Base-by-base conservation (phyloP, 2,888 invertebrate genomes). In the Euspilapteryx auroguttella region DNA sequence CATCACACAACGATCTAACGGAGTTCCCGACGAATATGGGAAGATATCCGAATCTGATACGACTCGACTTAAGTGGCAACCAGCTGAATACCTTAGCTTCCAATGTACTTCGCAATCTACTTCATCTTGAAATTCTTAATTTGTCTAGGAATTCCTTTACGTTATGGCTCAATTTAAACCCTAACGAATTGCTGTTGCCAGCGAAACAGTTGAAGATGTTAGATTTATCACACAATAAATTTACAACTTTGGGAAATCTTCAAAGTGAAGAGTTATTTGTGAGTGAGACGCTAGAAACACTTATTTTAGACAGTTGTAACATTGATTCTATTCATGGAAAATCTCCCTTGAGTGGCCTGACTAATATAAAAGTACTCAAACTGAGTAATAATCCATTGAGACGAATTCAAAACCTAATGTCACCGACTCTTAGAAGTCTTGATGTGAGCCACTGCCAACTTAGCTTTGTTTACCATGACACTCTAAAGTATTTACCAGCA, bases 191-290 rank as follows among this genome's bases (percentile, higher is more conserved):
- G 2, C 59, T 82, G 13, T 41, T 49, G 28, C 62, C 68, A 32
- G 66, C 79, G 1, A 50, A 50, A 0, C 80, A 62, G 26, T 55
- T 89, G 26, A 71, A 68, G 41, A 66, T 61, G 22, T 54, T 89
- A n/a, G 79, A 82, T 36, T 54, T 89, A n/a, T 82, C 83, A 1
- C 56, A 73, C 26, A 89, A 89, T 53, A 75, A 71, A 20, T 57
- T 89, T 22, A 51, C 44, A 21, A 66, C 61, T 21, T 68, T 85
- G 45, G 73, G 65, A 1, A 69, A 63, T 37, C 58, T 68, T 24
- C 71, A 71, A 11, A 61, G 64, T 26, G 52, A 56, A 21, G 76
- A 80, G 32, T 59, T 79, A n/a, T 50, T 87, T 3, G 63, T 75
- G 23, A 86, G 82, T 37, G 45, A 63, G 9, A 78, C 80, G 0